Evolutionary conservation across 2,888 invertebrate genomes (phyloP).

Genomic region (Scrobipalpa atriplicella): DNA sequence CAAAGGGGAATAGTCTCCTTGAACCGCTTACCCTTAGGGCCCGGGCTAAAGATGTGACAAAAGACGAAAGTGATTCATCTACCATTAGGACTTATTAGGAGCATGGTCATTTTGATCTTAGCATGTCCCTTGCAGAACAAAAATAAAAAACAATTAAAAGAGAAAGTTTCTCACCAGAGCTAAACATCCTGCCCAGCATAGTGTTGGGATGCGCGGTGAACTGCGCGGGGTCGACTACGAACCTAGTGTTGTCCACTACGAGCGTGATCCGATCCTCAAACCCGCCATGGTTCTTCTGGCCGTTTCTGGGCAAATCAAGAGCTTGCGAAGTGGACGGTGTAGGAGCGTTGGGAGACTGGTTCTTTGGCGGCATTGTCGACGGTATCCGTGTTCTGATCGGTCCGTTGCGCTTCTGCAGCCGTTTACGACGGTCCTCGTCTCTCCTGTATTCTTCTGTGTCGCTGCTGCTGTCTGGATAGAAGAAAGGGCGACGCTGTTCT

Average conservation of each 20-base stretch:
- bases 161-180: constrained; percentile 83
- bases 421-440: constrained; percentile 86
- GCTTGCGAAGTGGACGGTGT: constrained; percentile 67
- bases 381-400: constrained; percentile 58
- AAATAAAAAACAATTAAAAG: background rate
- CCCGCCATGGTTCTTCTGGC: constrained; percentile 56
- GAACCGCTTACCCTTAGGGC: no score
- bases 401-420: constrained; percentile 71
- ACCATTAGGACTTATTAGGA: no score
- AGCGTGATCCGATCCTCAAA: constrained; percentile 93
- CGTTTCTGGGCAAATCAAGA: constrained; percentile 62
- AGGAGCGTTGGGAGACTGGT: constrained; percentile 58
- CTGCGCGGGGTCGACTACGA: constrained; percentile 94
- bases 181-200: constrained; percentile 99
- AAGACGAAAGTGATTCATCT: no score
- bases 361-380: constrained; percentile 65
- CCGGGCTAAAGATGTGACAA: no score
- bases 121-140: background rate
- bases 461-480: constrained; percentile 88
- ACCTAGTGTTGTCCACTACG: constrained; percentile 97
- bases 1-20: no score
- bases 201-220: constrained; percentile 98
- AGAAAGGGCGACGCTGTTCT: constrained; percentile 68
- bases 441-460: constrained; percentile 93
- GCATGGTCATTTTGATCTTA: no score